Percentiles rank a stretch among this genome's conserved stretches.
Conservation (phyloP, 2,113 vertebrate species). For the Pogona vitticeps region DNA sequence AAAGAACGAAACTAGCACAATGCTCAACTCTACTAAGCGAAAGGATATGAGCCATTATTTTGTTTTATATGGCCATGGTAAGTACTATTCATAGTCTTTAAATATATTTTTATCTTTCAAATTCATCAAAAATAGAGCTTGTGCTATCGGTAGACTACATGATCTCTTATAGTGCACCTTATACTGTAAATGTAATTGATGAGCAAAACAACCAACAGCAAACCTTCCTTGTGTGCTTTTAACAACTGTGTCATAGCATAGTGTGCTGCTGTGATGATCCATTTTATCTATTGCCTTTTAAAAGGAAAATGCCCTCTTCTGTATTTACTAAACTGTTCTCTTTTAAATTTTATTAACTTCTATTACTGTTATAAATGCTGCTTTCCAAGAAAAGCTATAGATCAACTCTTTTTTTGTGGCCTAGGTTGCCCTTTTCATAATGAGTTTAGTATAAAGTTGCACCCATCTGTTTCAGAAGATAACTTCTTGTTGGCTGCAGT, state of each 20-base stretch:
- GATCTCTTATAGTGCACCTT: slow-evolving; percentile 11
- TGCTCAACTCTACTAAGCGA: too few species aligned
- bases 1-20: neutral
- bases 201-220: slow-evolving; percentile 26
- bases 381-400: slow-evolving; percentile 68
- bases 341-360: slow-evolving; percentile 42
- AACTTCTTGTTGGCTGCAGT: slow-evolving; percentile 75
- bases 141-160: too few species aligned
- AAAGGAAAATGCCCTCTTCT: slow-evolving; percentile 62
- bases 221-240: slow-evolving; percentile 29
- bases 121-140: too few species aligned
- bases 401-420: slow-evolving; percentile 66
- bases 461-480: slow-evolving; percentile 75
- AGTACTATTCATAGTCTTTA: too few species aligned
- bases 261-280: slow-evolving; percentile 48
- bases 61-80: too few species aligned
- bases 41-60: too few species aligned
- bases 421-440: slow-evolving; percentile 74
- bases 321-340: slow-evolving; percentile 56
- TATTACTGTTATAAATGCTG: slow-evolving; percentile 66
- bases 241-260: slow-evolving; percentile 29
- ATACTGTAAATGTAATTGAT: slow-evolving; percentile 40
- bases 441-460: slow-evolving; percentile 76
- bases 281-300: slow-evolving; percentile 58
- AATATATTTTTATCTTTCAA: too few species aligned